Percentiles rank a stretch among this genome's conserved stretches.
Conservation (phyloP, 2,113 vertebrate species). For the Oenanthe oenanthe region DNA sequence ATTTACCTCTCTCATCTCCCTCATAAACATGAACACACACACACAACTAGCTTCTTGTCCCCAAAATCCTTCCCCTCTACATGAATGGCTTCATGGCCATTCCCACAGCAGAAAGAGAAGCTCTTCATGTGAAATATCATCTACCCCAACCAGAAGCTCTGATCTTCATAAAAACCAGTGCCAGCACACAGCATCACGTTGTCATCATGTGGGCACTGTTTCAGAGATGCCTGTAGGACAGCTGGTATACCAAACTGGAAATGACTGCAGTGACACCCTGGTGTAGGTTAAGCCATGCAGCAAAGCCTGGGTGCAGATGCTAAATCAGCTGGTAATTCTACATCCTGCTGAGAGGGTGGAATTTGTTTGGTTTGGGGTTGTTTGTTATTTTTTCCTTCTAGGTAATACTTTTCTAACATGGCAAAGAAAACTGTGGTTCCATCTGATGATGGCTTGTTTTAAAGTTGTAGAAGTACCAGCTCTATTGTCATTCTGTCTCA, state of each 20-base stretch:
- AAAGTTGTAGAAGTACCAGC: background rate
- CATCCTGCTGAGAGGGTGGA: background rate
- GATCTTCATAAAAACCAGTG: background rate
- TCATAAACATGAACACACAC: background rate
- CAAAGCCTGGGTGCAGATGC: background rate
- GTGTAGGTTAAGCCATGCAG: background rate
- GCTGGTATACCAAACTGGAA: background rate
- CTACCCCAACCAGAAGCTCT: background rate
- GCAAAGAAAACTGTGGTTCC: background rate
- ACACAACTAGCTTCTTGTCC: background rate
- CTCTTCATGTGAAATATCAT: accelerated
- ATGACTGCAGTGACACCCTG: background rate
- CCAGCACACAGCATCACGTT: background rate
- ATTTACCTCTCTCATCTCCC: background rate
- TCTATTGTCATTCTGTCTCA: background rate
- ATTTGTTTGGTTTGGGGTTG: background rate
- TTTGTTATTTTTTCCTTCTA: background rate
- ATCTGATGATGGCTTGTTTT: background rate
- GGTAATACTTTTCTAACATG: background rate
- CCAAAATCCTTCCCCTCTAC: background rate
- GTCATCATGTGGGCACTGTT: background rate
- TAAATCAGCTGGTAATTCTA: background rate
- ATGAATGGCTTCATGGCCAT: background rate
- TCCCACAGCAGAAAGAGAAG: background rate
- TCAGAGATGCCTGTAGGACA: background rate